phyloP scores from a whole-genome alignment of 2,797 vertebrate species.

The Sitta carolinensis region DNA sequence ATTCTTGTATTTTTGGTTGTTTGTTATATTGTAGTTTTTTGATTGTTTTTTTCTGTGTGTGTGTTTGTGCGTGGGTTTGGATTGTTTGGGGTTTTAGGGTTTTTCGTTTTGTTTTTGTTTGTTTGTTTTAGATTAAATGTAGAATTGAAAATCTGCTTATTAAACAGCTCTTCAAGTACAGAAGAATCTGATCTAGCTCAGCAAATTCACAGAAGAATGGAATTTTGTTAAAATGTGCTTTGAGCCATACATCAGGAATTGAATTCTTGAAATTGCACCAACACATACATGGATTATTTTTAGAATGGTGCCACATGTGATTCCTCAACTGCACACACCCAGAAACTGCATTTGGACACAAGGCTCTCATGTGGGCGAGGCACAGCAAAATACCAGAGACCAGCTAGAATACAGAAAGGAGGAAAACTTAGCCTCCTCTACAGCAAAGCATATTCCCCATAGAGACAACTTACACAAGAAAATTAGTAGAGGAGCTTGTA shows the following conservation, averaged over 20 bases:
- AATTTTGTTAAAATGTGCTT: neutral
- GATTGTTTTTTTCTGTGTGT: neutral
- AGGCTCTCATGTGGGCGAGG: neutral
- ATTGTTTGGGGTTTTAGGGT: too few species aligned
- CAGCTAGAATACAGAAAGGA: neutral
- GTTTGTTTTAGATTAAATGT: neutral
- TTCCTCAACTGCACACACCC: neutral
- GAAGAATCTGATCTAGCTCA: neutral
- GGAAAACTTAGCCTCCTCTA: neutral
- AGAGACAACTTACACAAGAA: neutral
- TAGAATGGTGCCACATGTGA: neutral
- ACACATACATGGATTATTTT: neutral
- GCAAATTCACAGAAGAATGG: neutral
- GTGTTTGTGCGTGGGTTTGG: neutral
- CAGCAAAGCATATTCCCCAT: neutral
- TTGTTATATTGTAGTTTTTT: neutral
- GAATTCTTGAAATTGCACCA: neutral
- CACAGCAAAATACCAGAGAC: accelerated
- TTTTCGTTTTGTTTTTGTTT: neutral
- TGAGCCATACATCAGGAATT: accelerated
- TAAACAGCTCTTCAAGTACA: neutral
- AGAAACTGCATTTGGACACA: neutral
- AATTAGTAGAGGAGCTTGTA: neutral
- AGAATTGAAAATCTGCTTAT: neutral
- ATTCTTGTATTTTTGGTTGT: neutral